Evolutionary conservation across 2,113 vertebrate species (phyloP).

Genomic region (Donacobius atricapilla): DNA sequence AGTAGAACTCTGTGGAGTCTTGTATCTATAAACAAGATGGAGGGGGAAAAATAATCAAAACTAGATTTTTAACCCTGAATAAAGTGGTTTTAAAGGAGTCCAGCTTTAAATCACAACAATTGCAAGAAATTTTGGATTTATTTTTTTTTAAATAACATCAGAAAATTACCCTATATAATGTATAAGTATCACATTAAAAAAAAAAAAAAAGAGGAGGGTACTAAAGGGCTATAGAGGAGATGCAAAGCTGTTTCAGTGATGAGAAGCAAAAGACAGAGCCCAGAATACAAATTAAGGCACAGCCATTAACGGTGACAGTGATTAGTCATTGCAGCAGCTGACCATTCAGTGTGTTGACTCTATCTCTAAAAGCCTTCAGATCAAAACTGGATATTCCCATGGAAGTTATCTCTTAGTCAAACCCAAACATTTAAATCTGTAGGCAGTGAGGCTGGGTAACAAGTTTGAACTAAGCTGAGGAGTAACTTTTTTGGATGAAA

Average conservation of each 20-base stretch:
- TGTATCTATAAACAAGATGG: neutral
- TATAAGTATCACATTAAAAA: neutral
- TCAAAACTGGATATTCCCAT: neutral
- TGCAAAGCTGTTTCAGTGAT: neutral
- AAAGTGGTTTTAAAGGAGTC: neutral
- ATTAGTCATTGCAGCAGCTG: neutral
- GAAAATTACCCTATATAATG: neutral
- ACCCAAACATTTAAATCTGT: neutral
- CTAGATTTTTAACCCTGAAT: neutral
- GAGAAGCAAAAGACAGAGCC: neutral
- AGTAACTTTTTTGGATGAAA: neutral
- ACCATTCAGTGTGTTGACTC: neutral
- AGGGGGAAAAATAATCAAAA: neutral
- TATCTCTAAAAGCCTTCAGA: neutral
- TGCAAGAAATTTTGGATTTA: neutral
- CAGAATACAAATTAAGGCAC: neutral
- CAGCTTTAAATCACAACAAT: neutral
- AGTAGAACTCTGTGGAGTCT: neutral
- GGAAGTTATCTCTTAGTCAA: neutral
- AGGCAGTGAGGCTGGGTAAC: neutral
- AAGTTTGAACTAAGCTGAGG: neutral
- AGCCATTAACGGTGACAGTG: neutral
- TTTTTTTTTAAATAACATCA: neutral
- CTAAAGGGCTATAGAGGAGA: neutral
- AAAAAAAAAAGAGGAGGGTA: fast-evolving